phyloP scores from a whole-genome alignment of 2,888 invertebrate species.

The Drosophila leonis region DNA sequence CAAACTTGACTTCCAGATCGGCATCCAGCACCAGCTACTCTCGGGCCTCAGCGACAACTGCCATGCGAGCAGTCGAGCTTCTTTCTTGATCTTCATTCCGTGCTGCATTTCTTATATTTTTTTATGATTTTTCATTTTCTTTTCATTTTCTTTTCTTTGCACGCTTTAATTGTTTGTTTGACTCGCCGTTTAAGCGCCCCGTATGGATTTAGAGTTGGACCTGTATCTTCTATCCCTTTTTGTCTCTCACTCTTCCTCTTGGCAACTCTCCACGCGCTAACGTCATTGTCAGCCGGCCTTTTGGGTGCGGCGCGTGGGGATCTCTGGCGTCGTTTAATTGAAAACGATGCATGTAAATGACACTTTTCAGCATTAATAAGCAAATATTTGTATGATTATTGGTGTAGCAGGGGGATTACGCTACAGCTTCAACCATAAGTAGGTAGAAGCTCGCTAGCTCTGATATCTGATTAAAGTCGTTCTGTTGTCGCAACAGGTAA shows the following conservation, averaged over 20 bases:
- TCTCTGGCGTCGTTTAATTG: conserved; percentile 79
- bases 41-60: conserved; percentile 43
- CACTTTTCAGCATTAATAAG: conserved; percentile 83
- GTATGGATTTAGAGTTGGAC: conserved; percentile 10
- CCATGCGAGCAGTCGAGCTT: conserved; percentile 41
- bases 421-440: conserved; percentile 50
- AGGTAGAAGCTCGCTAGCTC: conserved; percentile 40
- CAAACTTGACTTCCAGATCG: conserved; percentile 85
- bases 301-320: conserved; percentile 72
- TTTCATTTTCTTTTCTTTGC: conserved; percentile 43
- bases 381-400: conserved; percentile 82
- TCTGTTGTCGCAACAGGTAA: conserved; percentile 55
- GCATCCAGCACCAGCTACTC: conserved; percentile 55
- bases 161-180: conserved; percentile 81
- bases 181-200: conserved; percentile 71
- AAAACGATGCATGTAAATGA: conserved; percentile 82
- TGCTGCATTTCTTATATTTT: conserved; percentile 61
- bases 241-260: not conserved
- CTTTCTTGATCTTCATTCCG: conserved; percentile 4
- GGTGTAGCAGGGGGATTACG: conserved; percentile 71
- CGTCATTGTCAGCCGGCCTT: conserved; percentile 53
- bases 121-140: conserved; percentile 56
- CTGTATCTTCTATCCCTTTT: not conserved
- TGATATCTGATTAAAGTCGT: conserved; percentile 63
- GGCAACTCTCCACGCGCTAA: conserved; percentile 38